phyloP scores from a whole-genome alignment of 2,113 vertebrate species.

The Lepus europaeus region DNA sequence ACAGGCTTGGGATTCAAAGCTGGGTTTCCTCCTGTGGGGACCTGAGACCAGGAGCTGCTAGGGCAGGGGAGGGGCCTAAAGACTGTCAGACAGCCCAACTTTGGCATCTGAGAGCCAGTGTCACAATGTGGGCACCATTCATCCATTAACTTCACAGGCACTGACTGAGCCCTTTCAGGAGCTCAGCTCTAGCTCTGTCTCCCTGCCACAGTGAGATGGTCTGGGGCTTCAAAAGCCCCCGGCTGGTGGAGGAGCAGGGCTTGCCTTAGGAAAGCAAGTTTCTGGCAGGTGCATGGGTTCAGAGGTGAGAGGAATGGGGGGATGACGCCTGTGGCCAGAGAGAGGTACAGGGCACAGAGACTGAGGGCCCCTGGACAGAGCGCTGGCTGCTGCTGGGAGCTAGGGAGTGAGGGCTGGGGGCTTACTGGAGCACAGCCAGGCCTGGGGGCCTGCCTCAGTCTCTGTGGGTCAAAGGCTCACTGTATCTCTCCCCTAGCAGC shows the following conservation, averaged over 20 bases:
- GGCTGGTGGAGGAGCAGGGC: background rate
- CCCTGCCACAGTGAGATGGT: too few relatives aligned
- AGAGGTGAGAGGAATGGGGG: background rate
- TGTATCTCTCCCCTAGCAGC: slow-evolving; percentile 84
- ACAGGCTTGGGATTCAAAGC: background rate
- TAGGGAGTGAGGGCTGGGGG: background rate
- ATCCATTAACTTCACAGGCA: background rate
- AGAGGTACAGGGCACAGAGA: background rate
- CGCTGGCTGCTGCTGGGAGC: too few relatives aligned
- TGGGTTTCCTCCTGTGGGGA: background rate
- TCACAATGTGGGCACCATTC: background rate
- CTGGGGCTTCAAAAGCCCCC: background rate
- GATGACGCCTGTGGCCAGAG: background rate
- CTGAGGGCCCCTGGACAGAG: background rate
- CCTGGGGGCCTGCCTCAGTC: background rate
- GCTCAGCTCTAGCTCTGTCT: background rate
- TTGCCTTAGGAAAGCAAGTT: background rate
- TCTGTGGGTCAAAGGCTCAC: background rate
- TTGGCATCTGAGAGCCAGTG: background rate
- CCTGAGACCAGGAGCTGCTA: background rate
- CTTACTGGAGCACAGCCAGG: background rate
- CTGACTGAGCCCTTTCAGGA: background rate
- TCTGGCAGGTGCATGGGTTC: background rate
- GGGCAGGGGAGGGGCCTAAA: background rate
- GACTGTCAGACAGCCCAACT: background rate